phyloP scores from a whole-genome alignment of 1,140 invertebrate species.

The Eciton burchellii region DNA sequence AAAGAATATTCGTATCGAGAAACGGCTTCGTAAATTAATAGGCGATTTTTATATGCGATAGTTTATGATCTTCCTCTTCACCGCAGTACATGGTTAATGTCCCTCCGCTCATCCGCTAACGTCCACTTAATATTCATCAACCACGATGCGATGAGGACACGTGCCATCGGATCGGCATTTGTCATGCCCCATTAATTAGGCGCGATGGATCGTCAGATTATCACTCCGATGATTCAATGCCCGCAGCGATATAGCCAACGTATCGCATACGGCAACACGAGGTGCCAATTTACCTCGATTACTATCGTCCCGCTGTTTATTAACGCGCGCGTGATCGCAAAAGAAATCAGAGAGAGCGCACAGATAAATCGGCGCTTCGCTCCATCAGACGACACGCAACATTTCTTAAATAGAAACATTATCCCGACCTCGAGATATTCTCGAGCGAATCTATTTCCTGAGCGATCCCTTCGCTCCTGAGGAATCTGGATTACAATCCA shows the following conservation, averaged over 20 bases:
- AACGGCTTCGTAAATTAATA: neutral
- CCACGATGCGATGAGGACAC: neutral
- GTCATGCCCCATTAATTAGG: conserved; percentile 31
- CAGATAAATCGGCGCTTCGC: neutral
- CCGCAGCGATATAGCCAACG: neutral
- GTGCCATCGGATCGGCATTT: neutral
- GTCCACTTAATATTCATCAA: conserved; percentile 26
- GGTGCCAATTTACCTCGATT: neutral
- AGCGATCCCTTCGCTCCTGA: neutral
- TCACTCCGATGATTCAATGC: neutral
- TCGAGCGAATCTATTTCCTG: neutral
- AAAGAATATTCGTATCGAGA: neutral
- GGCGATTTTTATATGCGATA: neutral
- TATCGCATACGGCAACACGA: neutral
- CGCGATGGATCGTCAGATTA: conserved; percentile 18
- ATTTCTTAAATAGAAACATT: conserved; percentile 9
- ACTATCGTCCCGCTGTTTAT: too few relatives aligned
- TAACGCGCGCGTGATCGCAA: neutral
- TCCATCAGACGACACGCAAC: neutral
- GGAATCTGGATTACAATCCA: neutral
- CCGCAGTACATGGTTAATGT: neutral
- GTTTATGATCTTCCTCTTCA: neutral
- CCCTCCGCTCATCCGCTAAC: neutral
- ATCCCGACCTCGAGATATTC: neutral
- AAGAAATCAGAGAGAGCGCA: neutral